These are phyloP conservation scores for Lepus europaeus DNA, from an alignment of 2,113 vertebrate genomes.

Conservation along the genomic window DNA sequence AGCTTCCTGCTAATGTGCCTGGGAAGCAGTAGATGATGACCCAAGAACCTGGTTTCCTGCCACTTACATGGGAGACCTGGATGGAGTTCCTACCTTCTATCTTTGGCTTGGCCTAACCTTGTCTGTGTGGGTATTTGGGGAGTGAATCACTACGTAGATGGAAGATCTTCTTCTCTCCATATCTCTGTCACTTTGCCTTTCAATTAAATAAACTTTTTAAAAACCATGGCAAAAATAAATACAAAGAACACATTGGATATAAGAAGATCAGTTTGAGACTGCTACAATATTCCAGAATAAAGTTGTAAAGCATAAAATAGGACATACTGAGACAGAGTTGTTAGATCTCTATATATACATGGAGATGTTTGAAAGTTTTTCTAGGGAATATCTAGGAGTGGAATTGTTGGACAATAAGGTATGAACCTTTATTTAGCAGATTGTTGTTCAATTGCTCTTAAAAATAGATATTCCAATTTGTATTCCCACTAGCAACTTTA, in stretches of 20 bases:
- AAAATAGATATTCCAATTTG: conserved; percentile 15
- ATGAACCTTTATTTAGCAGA: conserved; percentile 1
- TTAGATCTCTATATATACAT: background rate
- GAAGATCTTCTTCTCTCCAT: too few species aligned
- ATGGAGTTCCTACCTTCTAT: too few species aligned
- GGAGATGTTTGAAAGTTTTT: background rate
- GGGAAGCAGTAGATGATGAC: too few species aligned
- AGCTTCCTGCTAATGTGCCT: too few species aligned
- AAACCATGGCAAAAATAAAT: background rate
- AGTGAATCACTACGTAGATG: too few species aligned
- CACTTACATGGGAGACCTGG: too few species aligned
- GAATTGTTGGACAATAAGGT: conserved; percentile 4
- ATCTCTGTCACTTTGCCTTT: too few species aligned
- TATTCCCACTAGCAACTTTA: background rate
- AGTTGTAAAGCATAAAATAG: background rate
- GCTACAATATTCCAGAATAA: background rate
- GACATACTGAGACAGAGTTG: background rate
- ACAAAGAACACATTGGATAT: background rate
- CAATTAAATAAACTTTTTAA: too few species aligned
- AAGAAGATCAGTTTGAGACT: background rate
- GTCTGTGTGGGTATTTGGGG: too few species aligned
- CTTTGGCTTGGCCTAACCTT: too few species aligned
- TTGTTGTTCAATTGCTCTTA: conserved; percentile 10
- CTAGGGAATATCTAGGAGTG: background rate
- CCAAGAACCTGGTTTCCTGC: too few species aligned